Evolutionary conservation across 2,113 vertebrate species (phyloP).

Genomic region (Candoia aspera): DNA sequence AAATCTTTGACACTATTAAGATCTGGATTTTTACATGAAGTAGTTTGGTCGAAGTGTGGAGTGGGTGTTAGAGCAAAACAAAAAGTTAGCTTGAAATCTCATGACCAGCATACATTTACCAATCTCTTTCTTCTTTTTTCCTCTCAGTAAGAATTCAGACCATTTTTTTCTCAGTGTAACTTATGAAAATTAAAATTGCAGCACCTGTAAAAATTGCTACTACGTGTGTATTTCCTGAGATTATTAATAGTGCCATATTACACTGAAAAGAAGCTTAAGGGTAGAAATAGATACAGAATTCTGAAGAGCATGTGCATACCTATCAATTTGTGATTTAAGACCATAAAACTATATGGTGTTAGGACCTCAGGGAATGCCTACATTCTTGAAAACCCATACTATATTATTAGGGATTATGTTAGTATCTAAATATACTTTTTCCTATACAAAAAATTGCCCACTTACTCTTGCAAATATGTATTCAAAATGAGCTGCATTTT

Average conservation of each 20-base stretch:
- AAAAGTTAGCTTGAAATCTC: background rate
- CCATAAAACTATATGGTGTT: background rate
- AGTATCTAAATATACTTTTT: background rate
- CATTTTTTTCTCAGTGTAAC: slow-evolving; percentile 20
- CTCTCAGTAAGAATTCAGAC: background rate
- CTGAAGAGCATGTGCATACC: no score
- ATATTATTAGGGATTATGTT: background rate
- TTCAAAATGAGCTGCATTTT: background rate
- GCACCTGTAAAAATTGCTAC: background rate
- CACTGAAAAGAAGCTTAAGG: background rate
- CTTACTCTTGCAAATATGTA: background rate
- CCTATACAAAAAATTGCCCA: background rate
- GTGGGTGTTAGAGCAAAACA: background rate
- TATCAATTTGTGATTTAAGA: background rate
- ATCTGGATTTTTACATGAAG: slow-evolving; percentile 3
- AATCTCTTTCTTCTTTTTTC: background rate
- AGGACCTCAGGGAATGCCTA: background rate
- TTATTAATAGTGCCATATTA: slow-evolving; percentile 3
- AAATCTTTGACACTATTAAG: background rate
- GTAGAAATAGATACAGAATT: background rate
- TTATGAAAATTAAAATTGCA: slow-evolving; percentile 21
- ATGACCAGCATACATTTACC: background rate
- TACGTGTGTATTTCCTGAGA: slow-evolving; percentile 29
- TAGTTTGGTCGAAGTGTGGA: slow-evolving; percentile 2
- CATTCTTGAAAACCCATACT: background rate